These are phyloP conservation scores for Ophonus ardosiacus DNA, from an alignment of 2,888 invertebrate species.

Conservation along the genomic window DNA sequence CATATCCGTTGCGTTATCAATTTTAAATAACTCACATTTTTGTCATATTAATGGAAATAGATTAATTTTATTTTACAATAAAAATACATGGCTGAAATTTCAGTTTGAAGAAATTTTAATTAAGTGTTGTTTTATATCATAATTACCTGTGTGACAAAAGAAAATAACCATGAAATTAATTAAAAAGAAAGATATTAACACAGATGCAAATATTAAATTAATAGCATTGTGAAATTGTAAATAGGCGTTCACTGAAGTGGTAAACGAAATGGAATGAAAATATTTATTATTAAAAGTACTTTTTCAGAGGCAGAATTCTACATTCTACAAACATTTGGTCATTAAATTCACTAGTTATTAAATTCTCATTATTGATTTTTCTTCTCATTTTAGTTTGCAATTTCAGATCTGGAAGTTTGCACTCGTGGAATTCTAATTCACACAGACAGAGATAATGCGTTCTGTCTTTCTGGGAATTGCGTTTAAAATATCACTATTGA, in stretches of 20 bases:
- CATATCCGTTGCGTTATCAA: background rate
- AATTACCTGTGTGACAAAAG: constrained; percentile 1
- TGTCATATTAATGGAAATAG: constrained; percentile 10
- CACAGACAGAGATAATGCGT: too few relatives aligned
- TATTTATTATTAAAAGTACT: background rate
- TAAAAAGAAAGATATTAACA: background rate
- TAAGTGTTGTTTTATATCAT: background rate
- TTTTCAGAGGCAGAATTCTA: background rate
- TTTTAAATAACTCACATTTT: constrained; percentile 15
- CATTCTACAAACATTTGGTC: background rate
- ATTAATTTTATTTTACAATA: background rate
- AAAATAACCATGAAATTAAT: constrained; percentile 1
- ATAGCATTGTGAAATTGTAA: background rate
- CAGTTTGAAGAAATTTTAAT: constrained; percentile 1
- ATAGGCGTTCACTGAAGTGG: background rate
- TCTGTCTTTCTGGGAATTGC: too few relatives aligned
- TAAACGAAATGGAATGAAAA: constrained; percentile 11
- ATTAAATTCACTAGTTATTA: constrained; percentile 8
- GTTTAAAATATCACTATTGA: too few relatives aligned
- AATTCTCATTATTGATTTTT: constrained; percentile 15
- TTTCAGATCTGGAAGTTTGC: background rate
- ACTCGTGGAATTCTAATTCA: background rate
- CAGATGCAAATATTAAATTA: constrained; percentile 2
- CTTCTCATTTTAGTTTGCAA: background rate
- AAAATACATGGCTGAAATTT: background rate